phyloP scores from a whole-genome alignment of 2,797 vertebrate species.

The Characodon lateralis region DNA sequence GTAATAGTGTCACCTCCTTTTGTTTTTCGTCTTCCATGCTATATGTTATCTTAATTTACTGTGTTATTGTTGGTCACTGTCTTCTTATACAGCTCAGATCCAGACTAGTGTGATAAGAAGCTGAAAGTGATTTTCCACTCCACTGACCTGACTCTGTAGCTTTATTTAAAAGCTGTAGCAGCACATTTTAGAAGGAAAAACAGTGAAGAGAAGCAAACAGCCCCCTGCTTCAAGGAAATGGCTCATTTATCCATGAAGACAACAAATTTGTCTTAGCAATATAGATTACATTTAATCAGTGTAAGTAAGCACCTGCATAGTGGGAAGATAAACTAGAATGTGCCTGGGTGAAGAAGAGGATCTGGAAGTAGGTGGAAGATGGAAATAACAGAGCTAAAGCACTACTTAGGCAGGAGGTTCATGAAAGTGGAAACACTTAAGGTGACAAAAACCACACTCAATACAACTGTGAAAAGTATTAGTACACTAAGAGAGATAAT shows the following conservation, averaged over 20 bases:
- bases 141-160: slow-evolving; percentile 51
- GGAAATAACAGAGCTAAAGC: background rate
- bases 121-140: slow-evolving; percentile 73
- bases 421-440: background rate
- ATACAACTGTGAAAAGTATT: background rate
- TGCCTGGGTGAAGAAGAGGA: background rate
- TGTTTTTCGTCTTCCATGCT: slow-evolving; percentile 7
- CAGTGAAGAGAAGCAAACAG: slow-evolving; percentile 24
- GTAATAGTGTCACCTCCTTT: slow-evolving; percentile 11
- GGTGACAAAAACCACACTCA: background rate
- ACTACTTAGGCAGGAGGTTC: background rate
- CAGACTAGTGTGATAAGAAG: slow-evolving; percentile 40
- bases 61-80: slow-evolving; percentile 26
- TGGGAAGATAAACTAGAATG: slow-evolving; percentile 11
- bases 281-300: slow-evolving; percentile 23
- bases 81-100: slow-evolving; percentile 21
- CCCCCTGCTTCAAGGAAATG: slow-evolving; percentile 34
- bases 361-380: background rate
- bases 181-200: slow-evolving; percentile 41
- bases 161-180: slow-evolving; percentile 54
- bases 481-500: background rate
- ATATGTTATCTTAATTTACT: slow-evolving; percentile 49
- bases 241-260: slow-evolving; percentile 43
- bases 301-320: slow-evolving; percentile 5
- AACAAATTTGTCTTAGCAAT: slow-evolving; percentile 25